These are phyloP conservation scores for Atopsyche davidsoni DNA, from an alignment of 1,140 invertebrate species.

Conservation along the genomic window DNA sequence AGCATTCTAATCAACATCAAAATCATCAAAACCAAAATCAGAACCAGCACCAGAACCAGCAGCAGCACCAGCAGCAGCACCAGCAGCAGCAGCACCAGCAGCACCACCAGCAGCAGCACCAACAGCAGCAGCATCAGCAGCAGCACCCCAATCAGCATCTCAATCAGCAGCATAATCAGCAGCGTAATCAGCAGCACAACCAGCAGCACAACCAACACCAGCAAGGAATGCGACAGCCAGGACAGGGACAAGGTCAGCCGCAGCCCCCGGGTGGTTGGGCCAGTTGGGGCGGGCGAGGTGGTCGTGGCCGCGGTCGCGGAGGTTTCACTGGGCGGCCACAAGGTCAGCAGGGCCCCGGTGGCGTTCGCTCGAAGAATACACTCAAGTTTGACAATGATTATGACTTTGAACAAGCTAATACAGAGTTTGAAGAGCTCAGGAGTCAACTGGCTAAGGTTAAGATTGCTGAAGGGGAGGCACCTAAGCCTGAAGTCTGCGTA, in stretches of 20 bases:
- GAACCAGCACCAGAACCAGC: constrained; percentile 41
- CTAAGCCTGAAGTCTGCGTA: constrained; percentile 50
- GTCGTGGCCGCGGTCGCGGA: constrained; percentile 48
- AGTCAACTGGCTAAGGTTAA: constrained; percentile 79
- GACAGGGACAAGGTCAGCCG: constrained; percentile 37
- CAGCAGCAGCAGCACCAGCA: constrained; percentile 35
- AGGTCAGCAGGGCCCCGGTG: constrained; percentile 40
- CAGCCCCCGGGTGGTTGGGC: constrained; percentile 37
- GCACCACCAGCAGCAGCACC: constrained; percentile 34
- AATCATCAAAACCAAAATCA: constrained; percentile 8
- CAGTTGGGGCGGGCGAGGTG: constrained; percentile 40
- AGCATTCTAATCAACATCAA: too few relatives aligned
- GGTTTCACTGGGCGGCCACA: constrained; percentile 39
- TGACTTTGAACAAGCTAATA: constrained; percentile 97
- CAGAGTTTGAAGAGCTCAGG: constrained; percentile 89
- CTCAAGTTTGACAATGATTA: constrained; percentile 94
- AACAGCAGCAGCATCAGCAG: constrained; percentile 26
- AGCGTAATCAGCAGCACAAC: constrained; percentile 36
- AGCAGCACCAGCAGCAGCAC: constrained; percentile 37
- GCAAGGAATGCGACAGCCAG: constrained; percentile 27
- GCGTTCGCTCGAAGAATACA: constrained; percentile 55
- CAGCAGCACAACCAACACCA: constrained; percentile 35
- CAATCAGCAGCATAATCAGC: constrained; percentile 43
- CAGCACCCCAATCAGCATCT: too few relatives aligned
- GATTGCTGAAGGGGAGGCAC: constrained; percentile 56